A percentile compares a stretch with the other conserved stretches of the same genome.
Conservation (phyloP, 2,888 invertebrate genomes). For the Elaeidobius kamerunicus region DNA sequence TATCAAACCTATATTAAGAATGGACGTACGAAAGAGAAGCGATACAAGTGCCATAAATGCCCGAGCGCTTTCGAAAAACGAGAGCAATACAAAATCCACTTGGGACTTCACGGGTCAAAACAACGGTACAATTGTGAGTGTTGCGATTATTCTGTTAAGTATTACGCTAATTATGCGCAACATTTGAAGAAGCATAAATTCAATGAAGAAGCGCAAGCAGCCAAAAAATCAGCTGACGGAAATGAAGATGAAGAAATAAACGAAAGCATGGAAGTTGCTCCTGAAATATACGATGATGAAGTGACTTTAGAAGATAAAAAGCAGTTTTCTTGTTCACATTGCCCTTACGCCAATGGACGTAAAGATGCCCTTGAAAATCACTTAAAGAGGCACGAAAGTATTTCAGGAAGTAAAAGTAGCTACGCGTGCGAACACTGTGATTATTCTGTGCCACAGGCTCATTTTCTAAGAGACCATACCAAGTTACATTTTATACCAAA, state of each 20-base stretch:
- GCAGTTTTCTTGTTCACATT: slow-evolving; percentile 67
- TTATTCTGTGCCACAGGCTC: slow-evolving; percentile 71
- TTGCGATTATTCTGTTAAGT: slow-evolving; percentile 86
- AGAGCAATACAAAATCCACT: slow-evolving; percentile 79
- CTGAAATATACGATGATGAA: slow-evolving; percentile 28
- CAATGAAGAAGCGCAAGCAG: slow-evolving; percentile 64
- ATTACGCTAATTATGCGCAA: slow-evolving; percentile 79
- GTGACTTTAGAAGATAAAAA: slow-evolving; percentile 56
- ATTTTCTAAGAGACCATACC: slow-evolving; percentile 74
- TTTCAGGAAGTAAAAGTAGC: slow-evolving; percentile 56
- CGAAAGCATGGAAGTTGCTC: slow-evolving; percentile 39
- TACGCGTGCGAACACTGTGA: slow-evolving; percentile 80
- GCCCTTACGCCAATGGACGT: slow-evolving; percentile 75
- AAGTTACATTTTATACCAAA: slow-evolving; percentile 70
- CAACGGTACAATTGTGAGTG: slow-evolving; percentile 79
- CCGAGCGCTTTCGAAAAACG: slow-evolving; percentile 85
- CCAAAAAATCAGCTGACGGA: slow-evolving; percentile 57
- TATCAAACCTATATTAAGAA: slow-evolving; percentile 74
- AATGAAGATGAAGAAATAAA: slow-evolving; percentile 51
- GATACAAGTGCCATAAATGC: slow-evolving; percentile 81
- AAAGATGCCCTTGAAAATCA: slow-evolving; percentile 74
- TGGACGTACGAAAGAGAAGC: slow-evolving; percentile 70
- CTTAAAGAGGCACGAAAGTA: slow-evolving; percentile 66
- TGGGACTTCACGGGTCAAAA: slow-evolving; percentile 78
- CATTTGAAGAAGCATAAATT: slow-evolving; percentile 77